Conservation (phyloP, 1,140 invertebrate species). For the Eupristina koningsbergeri region DNA sequence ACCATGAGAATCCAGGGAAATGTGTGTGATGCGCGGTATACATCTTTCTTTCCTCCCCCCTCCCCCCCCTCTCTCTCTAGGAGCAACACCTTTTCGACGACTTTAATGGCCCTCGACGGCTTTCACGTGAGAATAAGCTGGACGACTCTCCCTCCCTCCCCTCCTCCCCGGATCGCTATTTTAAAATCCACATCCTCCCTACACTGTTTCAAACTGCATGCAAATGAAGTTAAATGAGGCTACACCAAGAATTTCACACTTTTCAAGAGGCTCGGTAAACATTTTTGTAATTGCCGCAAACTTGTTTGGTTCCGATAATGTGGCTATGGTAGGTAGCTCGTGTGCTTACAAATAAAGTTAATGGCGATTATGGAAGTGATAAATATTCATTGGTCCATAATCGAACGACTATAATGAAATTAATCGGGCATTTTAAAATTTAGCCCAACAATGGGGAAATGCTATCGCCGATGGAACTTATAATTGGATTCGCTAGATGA, state of each 20-base stretch:
- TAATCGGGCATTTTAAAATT: neutral
- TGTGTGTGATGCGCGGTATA: neutral
- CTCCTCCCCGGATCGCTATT: too few relatives aligned
- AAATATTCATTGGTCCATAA: neutral
- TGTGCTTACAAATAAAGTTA: neutral
- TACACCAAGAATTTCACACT: neutral
- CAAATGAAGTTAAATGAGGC: neutral
- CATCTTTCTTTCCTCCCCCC: too few relatives aligned
- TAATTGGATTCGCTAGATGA: neutral
- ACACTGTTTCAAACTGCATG: neutral
- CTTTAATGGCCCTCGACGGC: constrained; percentile 6
- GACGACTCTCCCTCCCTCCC: neutral
- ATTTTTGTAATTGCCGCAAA: neutral
- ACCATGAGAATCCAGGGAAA: neutral
- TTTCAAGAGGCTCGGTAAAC: neutral
- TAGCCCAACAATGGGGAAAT: neutral
- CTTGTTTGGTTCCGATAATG: neutral
- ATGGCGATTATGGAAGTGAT: neutral
- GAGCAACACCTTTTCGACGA: constrained; percentile 21
- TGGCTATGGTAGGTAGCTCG: neutral
- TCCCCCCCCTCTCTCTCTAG: too few relatives aligned
- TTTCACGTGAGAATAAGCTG: neutral
- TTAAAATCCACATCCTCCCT: neutral
- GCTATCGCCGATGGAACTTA: neutral
- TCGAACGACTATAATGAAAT: neutral